A percentile compares a stretch with the other conserved stretches of the same genome.
These are phyloP conservation scores for Aleiodes sp. DNA, from an alignment of 1,140 invertebrate genomes.

Conservation along the genomic window DNA sequence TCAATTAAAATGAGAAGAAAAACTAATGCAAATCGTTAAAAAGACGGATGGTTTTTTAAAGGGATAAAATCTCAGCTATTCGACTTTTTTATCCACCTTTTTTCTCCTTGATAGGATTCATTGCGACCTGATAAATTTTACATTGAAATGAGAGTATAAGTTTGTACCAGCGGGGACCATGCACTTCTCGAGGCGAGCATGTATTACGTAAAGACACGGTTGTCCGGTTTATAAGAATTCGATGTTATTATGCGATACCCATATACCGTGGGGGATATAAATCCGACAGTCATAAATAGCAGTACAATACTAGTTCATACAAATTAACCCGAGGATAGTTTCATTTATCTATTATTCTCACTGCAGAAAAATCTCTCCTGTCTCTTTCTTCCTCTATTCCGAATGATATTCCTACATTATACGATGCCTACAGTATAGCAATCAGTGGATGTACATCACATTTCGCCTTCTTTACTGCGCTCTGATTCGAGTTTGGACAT, in stretches of 20 bases:
- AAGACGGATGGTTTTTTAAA: not conserved
- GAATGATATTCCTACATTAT: no score
- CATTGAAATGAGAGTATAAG: constrained; percentile 1
- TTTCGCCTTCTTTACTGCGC: not conserved
- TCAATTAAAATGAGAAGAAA: not conserved
- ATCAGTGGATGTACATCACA: constrained; percentile 3
- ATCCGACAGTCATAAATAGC: constrained; percentile 12
- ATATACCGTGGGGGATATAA: not conserved
- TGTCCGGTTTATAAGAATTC: constrained; percentile 24
- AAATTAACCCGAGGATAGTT: constrained; percentile 6
- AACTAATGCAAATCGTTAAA: not conserved
- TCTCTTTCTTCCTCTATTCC: no score
- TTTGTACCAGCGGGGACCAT: not conserved
- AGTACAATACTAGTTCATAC: not conserved
- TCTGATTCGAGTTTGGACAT: not conserved
- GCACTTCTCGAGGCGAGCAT: constrained; percentile 1
- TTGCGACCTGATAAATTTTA: not conserved
- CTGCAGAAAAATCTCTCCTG: no score
- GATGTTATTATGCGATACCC: constrained; percentile 22
- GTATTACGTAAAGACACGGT: constrained; percentile 26
- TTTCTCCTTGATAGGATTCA: not conserved
- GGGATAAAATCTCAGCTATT: not conserved
- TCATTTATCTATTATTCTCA: not conserved
- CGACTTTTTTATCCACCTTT: not conserved
- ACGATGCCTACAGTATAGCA: not conserved